Percentiles rank a stretch among this genome's conserved stretches.
These are phyloP conservation scores for Flexamia atlantica DNA, from an alignment of 2,888 invertebrate species.

Conservation along the genomic window DNA sequence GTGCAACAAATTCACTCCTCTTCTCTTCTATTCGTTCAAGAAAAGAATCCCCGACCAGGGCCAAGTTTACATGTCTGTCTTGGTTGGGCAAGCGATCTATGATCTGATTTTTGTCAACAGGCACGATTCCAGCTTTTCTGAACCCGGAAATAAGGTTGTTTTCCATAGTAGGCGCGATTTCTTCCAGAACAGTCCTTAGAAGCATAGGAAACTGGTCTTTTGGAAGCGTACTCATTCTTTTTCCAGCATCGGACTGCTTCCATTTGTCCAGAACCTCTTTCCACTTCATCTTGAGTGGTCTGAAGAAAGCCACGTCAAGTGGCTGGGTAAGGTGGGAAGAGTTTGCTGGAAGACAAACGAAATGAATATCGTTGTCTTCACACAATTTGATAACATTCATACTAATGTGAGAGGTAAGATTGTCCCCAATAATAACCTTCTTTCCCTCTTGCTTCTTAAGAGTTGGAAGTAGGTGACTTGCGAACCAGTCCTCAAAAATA, in stretches of 20 bases:
- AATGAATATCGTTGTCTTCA: constrained; percentile 70
- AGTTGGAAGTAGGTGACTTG: constrained; percentile 60
- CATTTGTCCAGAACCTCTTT: not conserved
- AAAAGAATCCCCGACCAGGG: not conserved
- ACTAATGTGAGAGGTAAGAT: constrained; percentile 69
- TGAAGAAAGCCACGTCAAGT: constrained; percentile 69
- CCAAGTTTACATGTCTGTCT: not conserved
- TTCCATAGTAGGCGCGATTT: not conserved
- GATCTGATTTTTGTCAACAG: constrained; percentile 40
- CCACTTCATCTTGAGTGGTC: constrained; percentile 69
- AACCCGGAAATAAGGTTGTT: constrained; percentile 60
- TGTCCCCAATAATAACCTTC: constrained; percentile 71
- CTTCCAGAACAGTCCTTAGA: not conserved
- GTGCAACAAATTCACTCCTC: not conserved
- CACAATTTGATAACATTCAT: constrained; percentile 70
- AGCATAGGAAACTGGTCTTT: not conserved
- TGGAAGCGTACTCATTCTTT: not conserved
- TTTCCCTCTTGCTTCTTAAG: constrained; percentile 64
- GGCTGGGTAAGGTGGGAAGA: constrained; percentile 67
- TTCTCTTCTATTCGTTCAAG: not conserved
- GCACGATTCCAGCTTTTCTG: constrained; percentile 38
- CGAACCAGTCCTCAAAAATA: not conserved
- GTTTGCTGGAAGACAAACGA: constrained; percentile 71
- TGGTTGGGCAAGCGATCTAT: not conserved
- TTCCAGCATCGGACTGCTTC: not conserved